Percentiles rank a stretch among this genome's conserved stretches.
These are phyloP conservation scores for Leptopilina drosophilae DNA, from an alignment of 2,888 invertebrate genomes.

Conservation along the genomic window DNA sequence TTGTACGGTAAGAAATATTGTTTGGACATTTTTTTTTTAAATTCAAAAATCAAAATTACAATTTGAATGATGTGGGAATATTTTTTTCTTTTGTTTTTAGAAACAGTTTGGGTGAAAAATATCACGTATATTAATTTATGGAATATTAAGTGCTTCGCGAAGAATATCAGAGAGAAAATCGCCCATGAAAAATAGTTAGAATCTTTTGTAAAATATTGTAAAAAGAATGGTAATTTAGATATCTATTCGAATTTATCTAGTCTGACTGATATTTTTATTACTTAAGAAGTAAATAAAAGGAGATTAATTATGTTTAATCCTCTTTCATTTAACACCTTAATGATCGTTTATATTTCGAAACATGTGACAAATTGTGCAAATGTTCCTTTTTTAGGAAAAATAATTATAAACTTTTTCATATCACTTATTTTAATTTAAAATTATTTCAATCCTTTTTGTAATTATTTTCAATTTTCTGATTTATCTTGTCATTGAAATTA, in stretches of 20 bases:
- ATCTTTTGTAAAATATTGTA: constrained; percentile 13
- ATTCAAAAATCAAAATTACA: no score
- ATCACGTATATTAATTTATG: constrained; percentile 44
- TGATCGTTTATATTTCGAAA: no score
- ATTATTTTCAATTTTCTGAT: no score
- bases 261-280: no score
- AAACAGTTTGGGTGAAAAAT: constrained; percentile 37
- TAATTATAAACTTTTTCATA: no score
- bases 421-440: no score
- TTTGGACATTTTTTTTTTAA: not conserved
- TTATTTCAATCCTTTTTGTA: no score
- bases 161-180: not conserved
- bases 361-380: no score
- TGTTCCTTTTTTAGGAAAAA: no score
- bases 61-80: not conserved
- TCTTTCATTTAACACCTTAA: no score
- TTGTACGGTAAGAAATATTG: constrained; percentile 70
- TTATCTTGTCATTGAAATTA: not conserved
- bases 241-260: not conserved
- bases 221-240: not conserved
- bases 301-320: no score
- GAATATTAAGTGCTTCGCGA: constrained; percentile 43
- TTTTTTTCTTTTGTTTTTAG: constrained; percentile 38
- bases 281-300: no score
- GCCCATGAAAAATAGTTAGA: not conserved